These are phyloP conservation scores for Onychostruthus taczanowskii DNA, from an alignment of 2,113 vertebrate species.

Conservation along the genomic window DNA sequence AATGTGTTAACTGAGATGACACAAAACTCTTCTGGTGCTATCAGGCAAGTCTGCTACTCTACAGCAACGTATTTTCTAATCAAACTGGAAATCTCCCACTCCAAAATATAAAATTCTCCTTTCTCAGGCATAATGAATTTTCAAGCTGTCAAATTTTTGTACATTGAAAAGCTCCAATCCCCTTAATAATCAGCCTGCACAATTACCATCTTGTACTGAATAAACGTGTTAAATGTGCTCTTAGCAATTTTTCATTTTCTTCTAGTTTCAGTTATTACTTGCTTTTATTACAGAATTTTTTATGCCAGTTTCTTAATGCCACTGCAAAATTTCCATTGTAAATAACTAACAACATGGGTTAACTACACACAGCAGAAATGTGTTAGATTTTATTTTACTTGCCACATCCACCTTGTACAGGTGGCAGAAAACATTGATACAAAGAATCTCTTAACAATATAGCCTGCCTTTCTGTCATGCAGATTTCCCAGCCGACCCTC, in stretches of 20 bases:
- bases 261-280: neutral
- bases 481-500: neutral
- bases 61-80: neutral
- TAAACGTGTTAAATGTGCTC: neutral
- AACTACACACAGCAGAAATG: neutral
- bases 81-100: neutral
- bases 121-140: neutral
- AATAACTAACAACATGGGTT: neutral
- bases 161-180: neutral
- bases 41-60: neutral
- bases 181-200: neutral
- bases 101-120: neutral
- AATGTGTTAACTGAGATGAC: neutral
- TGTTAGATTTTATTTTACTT: neutral
- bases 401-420: neutral
- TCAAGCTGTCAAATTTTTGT: neutral
- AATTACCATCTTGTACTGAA: neutral
- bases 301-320: neutral
- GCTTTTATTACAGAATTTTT: neutral
- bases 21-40: neutral
- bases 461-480: neutral
- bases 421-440: neutral
- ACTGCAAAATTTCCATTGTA: neutral
- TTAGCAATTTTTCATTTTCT: neutral
- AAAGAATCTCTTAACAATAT: neutral